Conservation (phyloP, 2,797 vertebrate species). For the Sternotherus odoratus region DNA sequence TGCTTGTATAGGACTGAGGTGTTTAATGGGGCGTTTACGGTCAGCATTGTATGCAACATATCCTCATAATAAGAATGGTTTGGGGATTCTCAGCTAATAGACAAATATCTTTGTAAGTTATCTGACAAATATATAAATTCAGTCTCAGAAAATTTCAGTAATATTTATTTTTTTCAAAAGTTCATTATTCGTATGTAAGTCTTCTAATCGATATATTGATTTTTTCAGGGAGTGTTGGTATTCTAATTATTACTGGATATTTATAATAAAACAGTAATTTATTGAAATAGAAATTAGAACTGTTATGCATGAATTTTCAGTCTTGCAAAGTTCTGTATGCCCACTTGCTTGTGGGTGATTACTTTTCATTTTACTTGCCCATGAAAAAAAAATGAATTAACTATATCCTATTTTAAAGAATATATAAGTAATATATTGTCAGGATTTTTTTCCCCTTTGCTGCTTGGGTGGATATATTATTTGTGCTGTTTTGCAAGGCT, state of each 20-base stretch:
- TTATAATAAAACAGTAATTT: neutral
- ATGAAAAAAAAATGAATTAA: neutral
- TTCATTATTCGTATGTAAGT: too few species aligned
- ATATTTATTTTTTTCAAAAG: too few species aligned
- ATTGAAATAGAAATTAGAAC: neutral
- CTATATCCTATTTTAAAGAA: neutral
- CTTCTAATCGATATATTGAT: too few species aligned
- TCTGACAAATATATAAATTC: neutral
- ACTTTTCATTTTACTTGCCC: neutral
- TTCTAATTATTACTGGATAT: neutral
- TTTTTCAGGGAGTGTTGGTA: too few species aligned
- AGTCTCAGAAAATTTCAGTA: neutral
- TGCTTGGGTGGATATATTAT: neutral
- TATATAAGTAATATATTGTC: neutral
- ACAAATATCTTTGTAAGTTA: neutral
- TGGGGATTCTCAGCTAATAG: neutral
- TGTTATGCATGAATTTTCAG: accelerated
- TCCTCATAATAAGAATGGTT: neutral
- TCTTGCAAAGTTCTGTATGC: neutral
- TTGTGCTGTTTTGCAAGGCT: neutral
- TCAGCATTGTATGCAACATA: neutral
- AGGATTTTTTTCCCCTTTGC: too few species aligned
- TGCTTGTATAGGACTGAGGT: neutral
- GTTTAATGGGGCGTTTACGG: neutral
- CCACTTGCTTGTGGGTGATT: neutral